These are phyloP conservation scores for Thaleichthys pacificus DNA, from an alignment of 2,797 vertebrate genomes.

Conservation along the genomic window DNA sequence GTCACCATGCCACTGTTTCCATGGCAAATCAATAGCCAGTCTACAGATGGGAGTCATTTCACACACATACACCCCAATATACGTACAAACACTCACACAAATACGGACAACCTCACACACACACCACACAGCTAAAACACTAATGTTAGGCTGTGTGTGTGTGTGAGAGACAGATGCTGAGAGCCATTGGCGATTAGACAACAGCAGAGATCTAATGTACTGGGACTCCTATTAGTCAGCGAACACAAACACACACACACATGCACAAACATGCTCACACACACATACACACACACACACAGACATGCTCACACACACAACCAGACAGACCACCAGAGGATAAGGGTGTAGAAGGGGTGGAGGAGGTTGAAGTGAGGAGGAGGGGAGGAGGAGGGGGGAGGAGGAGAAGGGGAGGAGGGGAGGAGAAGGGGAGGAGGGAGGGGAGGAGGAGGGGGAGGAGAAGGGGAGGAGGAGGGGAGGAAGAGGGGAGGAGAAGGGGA, in stretches of 20 bases:
- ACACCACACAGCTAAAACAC: neutral
- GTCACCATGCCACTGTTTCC: conserved; percentile 63
- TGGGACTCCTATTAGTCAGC: neutral
- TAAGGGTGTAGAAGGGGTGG: conserved; percentile 20
- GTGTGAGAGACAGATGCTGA: conserved; percentile 63
- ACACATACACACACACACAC: conserved; percentile 50
- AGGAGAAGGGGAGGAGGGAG: neutral
- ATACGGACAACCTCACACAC: conserved; percentile 5
- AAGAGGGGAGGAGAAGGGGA: neutral
- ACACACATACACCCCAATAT: conserved; percentile 11
- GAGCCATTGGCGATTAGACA: conserved; percentile 73
- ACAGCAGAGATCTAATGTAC: conserved; percentile 56
- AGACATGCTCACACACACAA: neutral
- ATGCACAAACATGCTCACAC: conserved; percentile 48
- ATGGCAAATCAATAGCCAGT: conserved; percentile 72
- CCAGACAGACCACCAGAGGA: neutral
- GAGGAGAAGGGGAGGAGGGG: conserved; percentile 27
- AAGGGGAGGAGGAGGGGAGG: conserved; percentile 23
- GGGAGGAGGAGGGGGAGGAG: conserved; percentile 14
- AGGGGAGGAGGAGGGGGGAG: neutral
- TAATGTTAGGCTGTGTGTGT: conserved; percentile 12
- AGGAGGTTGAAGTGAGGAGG: conserved; percentile 7
- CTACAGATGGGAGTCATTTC: conserved; percentile 62
- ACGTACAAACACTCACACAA: neutral
- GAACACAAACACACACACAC: neutral